These are phyloP conservation scores for Stichodactyla mertensii DNA, from an alignment of 64 coral and sea anemone species.

Conservation along the genomic window DNA sequence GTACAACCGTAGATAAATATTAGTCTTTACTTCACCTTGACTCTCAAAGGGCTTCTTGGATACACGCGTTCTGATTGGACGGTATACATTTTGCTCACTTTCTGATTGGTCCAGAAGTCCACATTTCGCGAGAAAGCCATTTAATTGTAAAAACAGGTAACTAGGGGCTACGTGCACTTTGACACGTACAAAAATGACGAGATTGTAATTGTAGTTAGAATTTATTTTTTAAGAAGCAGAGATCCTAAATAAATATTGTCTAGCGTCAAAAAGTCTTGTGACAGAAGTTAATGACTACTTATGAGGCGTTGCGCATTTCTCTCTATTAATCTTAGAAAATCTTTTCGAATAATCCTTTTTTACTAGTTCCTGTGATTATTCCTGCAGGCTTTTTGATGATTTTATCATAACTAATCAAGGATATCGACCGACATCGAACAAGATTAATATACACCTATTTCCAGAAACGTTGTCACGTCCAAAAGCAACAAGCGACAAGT, in stretches of 20 bases:
- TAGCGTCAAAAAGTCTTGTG: background rate
- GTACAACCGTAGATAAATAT: too few species aligned
- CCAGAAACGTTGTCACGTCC: too few species aligned
- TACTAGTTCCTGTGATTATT: background rate
- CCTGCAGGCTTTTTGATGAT: background rate
- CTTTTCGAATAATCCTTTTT: background rate
- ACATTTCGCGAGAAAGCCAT: background rate
- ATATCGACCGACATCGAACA: too few species aligned
- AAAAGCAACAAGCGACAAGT: too few species aligned
- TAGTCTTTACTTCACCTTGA: too few species aligned
- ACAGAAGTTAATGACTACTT: background rate
- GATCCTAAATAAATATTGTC: background rate
- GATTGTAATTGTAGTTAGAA: background rate
- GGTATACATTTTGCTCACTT: too few species aligned
- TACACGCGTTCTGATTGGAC: too few species aligned
- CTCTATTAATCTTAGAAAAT: background rate
- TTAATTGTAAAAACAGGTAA: background rate
- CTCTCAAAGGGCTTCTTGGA: too few species aligned
- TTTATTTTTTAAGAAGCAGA: background rate
- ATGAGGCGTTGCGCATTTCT: background rate
- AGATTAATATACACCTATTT: too few species aligned
- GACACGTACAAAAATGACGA: background rate
- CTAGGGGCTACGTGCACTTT: background rate
- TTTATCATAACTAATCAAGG: background rate
- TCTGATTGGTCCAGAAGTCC: background rate